These are phyloP conservation scores for Lepus townsendii DNA, from an alignment of 2,797 vertebrate genomes.

Conservation along the genomic window DNA sequence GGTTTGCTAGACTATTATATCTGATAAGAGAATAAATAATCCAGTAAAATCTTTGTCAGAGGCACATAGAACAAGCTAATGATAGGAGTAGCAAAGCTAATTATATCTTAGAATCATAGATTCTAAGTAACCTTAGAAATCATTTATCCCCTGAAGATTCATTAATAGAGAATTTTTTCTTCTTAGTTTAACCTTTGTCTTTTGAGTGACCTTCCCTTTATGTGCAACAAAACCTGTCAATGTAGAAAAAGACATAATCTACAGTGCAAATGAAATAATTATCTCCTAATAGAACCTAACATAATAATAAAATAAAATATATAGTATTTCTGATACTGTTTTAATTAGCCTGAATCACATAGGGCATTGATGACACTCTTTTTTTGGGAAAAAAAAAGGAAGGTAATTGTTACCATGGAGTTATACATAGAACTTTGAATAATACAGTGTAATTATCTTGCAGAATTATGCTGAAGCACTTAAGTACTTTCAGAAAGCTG, in stretches of 20 bases:
- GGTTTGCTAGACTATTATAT: not conserved
- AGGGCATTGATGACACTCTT: not conserved
- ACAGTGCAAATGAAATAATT: conserved; percentile 63
- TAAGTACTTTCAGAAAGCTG: conserved; percentile 87
- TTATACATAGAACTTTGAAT: conserved; percentile 69
- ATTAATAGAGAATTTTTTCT: conserved; percentile 64
- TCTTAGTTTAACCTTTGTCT: conserved; percentile 47
- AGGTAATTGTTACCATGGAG: conserved; percentile 69
- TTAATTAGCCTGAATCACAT: conserved; percentile 72
- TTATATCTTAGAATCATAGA: conserved; percentile 54
- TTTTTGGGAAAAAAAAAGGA: not conserved
- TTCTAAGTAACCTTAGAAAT: conserved; percentile 67
- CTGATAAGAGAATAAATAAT: conserved; percentile 66
- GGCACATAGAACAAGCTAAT: conserved; percentile 33
- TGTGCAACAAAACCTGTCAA: conserved; percentile 57
- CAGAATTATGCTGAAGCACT: conserved; percentile 87
- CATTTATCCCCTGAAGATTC: conserved; percentile 39
- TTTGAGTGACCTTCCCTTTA: conserved; percentile 52
- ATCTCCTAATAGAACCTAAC: conserved; percentile 53
- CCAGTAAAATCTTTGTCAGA: conserved; percentile 61
- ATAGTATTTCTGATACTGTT: conserved; percentile 61
- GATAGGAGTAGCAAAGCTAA: conserved; percentile 62
- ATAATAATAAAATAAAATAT: conserved; percentile 61
- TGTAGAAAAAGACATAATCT: conserved; percentile 60
- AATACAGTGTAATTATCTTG: conserved; percentile 81